Evolutionary conservation across 2,888 invertebrate species (phyloP).

Genomic region (Epinotia ramella): DNA sequence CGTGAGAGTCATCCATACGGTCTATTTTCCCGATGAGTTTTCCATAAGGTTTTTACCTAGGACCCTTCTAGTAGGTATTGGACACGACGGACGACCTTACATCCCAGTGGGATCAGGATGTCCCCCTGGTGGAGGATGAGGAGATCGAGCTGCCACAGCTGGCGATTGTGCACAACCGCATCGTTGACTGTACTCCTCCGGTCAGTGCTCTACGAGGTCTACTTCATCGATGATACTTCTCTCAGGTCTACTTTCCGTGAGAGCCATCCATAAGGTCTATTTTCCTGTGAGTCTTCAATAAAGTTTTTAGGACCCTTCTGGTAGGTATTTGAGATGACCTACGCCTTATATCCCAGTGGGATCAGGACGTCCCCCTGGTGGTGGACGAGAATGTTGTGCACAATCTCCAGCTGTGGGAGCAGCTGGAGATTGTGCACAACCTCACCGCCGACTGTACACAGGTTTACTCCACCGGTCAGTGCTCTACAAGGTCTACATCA

Average conservation of each 20-base stretch:
- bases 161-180: constrained; percentile 93
- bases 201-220: background rate
- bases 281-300: too few relatives aligned
- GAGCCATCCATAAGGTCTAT: too few relatives aligned
- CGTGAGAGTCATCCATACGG: too few relatives aligned
- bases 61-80: too few relatives aligned
- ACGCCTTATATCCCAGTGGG: constrained; percentile 97
- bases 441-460: constrained; percentile 96
- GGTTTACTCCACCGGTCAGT: constrained; percentile 87
- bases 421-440: constrained; percentile 94
- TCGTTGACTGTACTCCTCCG: constrained; percentile 90
- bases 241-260: too few relatives aligned
- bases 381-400: constrained; percentile 95
- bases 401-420: too few relatives aligned
- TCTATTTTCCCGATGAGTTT: too few relatives aligned
- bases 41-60: too few relatives aligned
- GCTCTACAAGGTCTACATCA: background rate
- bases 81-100: constrained; percentile 96
- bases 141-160: constrained; percentile 96
- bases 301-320: too few relatives aligned
- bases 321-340: constrained; percentile 88
- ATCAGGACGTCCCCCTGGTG: constrained; percentile 94
- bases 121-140: constrained; percentile 94
- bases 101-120: constrained; percentile 96
- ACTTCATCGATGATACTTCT: background rate